A percentile compares a stretch with the other conserved stretches of the same genome.
phyloP scores from a whole-genome alignment of 2,797 vertebrate species.

The Pogonophryne albipinna region DNA sequence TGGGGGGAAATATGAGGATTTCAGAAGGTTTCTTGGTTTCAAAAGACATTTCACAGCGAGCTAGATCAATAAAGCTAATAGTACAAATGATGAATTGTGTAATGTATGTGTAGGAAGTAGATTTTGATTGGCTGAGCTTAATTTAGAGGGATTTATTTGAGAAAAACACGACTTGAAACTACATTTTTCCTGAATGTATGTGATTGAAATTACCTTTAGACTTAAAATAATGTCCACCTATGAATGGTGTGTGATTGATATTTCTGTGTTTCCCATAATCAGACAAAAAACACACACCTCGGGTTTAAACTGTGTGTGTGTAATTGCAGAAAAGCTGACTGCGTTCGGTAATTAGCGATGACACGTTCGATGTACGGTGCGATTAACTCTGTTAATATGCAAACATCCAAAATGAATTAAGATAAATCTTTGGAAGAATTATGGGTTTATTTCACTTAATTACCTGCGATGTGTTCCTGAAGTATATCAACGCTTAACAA shows the following conservation, averaged over 20 bases:
- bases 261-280: too few species aligned
- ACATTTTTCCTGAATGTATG: not conserved
- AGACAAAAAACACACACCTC: too few species aligned
- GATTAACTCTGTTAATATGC: conserved; percentile 85
- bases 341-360: conserved; percentile 83
- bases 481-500: conserved; percentile 50
- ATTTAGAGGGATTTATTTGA: conserved; percentile 3
- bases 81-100: conserved; percentile 6
- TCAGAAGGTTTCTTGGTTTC: conserved; percentile 81
- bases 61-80: conserved; percentile 30
- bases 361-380: conserved; percentile 75
- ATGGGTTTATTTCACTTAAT: conserved; percentile 66
- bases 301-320: conserved; percentile 3
- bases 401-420: conserved; percentile 83
- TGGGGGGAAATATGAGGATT: conserved; percentile 84
- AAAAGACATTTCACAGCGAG: conserved; percentile 54
- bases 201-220: not conserved
- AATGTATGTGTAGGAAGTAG: not conserved
- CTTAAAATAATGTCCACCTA: too few species aligned
- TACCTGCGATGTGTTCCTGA: conserved; percentile 49
- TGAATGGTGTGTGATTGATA: too few species aligned
- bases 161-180: not conserved
- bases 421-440: conserved; percentile 71
- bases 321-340: conserved; percentile 55
- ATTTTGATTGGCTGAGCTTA: not conserved